These are phyloP conservation scores for Crax fasciolata DNA, from an alignment of 2,797 vertebrate genomes.

Conservation along the genomic window DNA sequence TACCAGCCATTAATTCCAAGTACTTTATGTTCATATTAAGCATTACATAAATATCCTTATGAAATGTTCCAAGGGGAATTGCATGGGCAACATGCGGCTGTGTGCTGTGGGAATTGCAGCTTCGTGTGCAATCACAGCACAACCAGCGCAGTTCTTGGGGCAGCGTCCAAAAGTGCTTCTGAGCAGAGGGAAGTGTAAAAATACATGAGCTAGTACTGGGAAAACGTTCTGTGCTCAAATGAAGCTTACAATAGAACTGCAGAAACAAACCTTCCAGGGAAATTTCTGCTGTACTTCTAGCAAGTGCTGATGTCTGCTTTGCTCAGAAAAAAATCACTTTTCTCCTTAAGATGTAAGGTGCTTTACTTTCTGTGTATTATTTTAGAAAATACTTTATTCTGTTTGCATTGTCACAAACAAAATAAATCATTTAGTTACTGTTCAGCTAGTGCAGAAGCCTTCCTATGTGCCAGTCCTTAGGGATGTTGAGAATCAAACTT, in stretches of 20 bases:
- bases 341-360: not conserved
- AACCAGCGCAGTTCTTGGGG: not conserved
- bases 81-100: rapidly evolving
- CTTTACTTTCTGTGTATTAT: not conserved
- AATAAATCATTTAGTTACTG: not conserved
- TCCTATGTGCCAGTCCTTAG: rapidly evolving
- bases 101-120: not conserved
- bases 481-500: not conserved
- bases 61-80: not conserved
- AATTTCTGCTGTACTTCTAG: not conserved
- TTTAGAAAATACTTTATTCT: not conserved
- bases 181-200: not conserved
- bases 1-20: not conserved
- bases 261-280: not conserved
- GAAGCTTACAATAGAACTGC: not conserved
- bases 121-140: not conserved
- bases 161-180: not conserved
- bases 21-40: not conserved
- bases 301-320: not conserved
- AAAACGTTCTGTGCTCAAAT: not conserved
- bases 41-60: not conserved
- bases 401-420: not conserved
- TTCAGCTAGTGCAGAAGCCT: not conserved
- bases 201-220: not conserved
- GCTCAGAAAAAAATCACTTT: not conserved